Percentiles rank a stretch among this genome's conserved stretches.
Conservation (phyloP, 2,113 vertebrate species). For the Nyctibius bracteatus region DNA sequence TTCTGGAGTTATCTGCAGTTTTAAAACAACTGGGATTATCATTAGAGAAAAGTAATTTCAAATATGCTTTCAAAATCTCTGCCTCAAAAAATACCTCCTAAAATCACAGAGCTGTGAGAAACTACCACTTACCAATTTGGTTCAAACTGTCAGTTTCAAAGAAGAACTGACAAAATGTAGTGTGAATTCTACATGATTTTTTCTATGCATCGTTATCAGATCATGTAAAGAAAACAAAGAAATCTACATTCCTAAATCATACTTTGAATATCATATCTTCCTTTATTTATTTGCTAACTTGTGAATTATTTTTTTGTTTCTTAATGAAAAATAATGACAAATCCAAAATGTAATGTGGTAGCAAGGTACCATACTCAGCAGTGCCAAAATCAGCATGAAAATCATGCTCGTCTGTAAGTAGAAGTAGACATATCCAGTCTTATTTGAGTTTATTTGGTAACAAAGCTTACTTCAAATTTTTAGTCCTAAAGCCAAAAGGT, state of each 20-base stretch:
- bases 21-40: background rate
- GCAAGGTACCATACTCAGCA: background rate
- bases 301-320: background rate
- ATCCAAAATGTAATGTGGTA: background rate
- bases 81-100: background rate
- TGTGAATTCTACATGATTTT: background rate
- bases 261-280: background rate
- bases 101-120: background rate
- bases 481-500: background rate
- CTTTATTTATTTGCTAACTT: background rate
- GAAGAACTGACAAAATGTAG: background rate
- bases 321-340: background rate
- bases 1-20: background rate
- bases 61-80: background rate
- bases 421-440: background rate
- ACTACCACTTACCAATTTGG: background rate
- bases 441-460: background rate
- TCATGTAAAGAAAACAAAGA: background rate
- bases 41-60: background rate
- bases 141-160: background rate
- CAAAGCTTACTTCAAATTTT: background rate
- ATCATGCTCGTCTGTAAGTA: background rate
- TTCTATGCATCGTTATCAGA: background rate
- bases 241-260: background rate
- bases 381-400: background rate